Conservation (phyloP, 2,797 vertebrate genomes). For the Schizothorax lantsangensis region DNA sequence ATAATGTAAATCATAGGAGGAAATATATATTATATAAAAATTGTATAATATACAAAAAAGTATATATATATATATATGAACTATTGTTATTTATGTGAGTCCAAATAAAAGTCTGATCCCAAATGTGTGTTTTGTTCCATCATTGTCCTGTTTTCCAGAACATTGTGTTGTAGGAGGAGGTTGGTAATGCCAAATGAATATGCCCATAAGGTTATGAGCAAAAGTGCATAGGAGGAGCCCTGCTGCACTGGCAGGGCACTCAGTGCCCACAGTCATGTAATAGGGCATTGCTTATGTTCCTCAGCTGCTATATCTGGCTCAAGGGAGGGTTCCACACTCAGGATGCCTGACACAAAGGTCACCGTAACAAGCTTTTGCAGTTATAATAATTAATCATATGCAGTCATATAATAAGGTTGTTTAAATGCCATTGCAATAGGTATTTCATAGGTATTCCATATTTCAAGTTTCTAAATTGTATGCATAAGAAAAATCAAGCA, state of each 20-base stretch:
- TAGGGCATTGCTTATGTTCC: slow-evolving; percentile 60
- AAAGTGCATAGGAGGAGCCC: slow-evolving; percentile 44
- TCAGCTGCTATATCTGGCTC: slow-evolving; percentile 72
- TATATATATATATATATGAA: slow-evolving; percentile 80
- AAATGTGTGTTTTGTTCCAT: slow-evolving; percentile 58
- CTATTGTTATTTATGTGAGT: slow-evolving; percentile 89
- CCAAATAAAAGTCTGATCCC: slow-evolving; percentile 83
- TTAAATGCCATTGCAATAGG: background rate
- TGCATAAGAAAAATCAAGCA: no score
- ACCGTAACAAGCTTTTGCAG: slow-evolving; percentile 18
- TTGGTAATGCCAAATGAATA: slow-evolving; percentile 41
- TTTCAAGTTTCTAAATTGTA: no score
- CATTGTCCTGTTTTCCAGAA: slow-evolving; percentile 49
- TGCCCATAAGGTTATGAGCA: slow-evolving; percentile 42
- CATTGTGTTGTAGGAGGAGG: slow-evolving; percentile 41
- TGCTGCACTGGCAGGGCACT: slow-evolving; percentile 67
- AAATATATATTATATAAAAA: slow-evolving; percentile 87
- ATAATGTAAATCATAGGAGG: slow-evolving; percentile 81
- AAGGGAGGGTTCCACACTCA: slow-evolving; percentile 48
- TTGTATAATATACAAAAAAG: slow-evolving; percentile 81
- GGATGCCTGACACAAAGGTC: slow-evolving; percentile 16
- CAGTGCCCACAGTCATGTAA: slow-evolving; percentile 64
- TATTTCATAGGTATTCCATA: background rate
- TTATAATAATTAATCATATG: slow-evolving; percentile 1
- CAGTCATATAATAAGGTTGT: background rate